These are phyloP conservation scores for Chloroceryle inda DNA, from an alignment of 2,797 vertebrate genomes.

Conservation along the genomic window DNA sequence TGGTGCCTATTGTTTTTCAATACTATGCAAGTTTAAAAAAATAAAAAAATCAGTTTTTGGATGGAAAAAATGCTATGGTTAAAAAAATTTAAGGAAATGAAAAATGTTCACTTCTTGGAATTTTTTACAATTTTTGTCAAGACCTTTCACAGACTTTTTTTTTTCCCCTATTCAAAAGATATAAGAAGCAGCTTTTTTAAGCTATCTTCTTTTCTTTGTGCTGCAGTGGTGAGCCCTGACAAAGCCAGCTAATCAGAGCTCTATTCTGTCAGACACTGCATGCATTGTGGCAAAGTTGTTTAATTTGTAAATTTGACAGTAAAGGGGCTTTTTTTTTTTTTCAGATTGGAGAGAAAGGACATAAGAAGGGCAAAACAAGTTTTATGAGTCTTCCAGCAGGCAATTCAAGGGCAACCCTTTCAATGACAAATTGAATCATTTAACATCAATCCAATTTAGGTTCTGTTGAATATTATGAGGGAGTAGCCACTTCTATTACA, in stretches of 20 bases:
- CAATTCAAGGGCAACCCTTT: not conserved
- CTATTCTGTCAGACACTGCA: not conserved
- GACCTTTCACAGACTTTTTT: accelerated
- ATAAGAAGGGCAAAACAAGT: not conserved
- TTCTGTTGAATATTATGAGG: not conserved
- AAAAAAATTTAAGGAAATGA: not conserved
- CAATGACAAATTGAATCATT: conserved; percentile 1
- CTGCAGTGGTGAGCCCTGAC: not conserved
- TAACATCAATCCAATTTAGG: not conserved
- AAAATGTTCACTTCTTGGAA: not conserved
- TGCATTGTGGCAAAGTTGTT: not conserved
- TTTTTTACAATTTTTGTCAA: not conserved
- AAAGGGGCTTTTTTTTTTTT: not conserved
- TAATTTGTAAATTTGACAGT: conserved; percentile 21
- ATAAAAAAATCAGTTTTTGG: not conserved
- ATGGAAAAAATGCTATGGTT: not conserved
- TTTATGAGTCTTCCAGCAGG: not conserved
- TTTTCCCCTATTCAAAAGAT: not conserved
- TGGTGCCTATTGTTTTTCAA: not conserved
- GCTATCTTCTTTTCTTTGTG: not conserved
- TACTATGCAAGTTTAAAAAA: not conserved
- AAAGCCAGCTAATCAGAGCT: not conserved
- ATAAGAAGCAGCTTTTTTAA: not conserved
- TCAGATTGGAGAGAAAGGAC: not conserved
- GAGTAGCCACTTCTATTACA: not conserved